Evolutionary conservation across 2,113 vertebrate genomes (phyloP), one percentile per base, ranked within the genome.

Genomic region (Empidonax traillii): DNA sequence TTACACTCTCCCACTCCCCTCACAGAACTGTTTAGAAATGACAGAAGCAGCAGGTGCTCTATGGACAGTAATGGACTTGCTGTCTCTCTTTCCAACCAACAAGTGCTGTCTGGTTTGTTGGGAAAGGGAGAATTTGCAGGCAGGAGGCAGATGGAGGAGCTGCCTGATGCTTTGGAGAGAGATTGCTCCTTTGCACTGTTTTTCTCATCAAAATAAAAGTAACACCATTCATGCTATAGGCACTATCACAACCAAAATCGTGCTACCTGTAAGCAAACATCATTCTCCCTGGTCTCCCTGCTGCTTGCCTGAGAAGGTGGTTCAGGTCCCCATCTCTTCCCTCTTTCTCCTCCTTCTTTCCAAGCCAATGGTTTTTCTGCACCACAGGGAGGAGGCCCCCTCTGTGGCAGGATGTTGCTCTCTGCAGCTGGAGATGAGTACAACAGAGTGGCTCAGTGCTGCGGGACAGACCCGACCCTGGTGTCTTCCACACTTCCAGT

Each of bases 1-100:
- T 28, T 9, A 94, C 81, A 80, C 58, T 85, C 89, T 83, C 91
- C 91, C 71, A 92, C 92, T 94, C 87, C 86, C 88, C 74, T 76
- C 83, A 73, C 1, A 8, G 75, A 56, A 31, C 93, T 68, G 65
- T 75, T 77, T 88, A 68, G 91, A 93, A 97, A 86, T 27, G 58
- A 91, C 68, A 79, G 72, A 41, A 95, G 72, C 69, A 91, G 94
- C 47, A 84, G 85, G 92, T 87, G 74, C 75, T 62, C 69, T 52
- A 47, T 76, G 94, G 93, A 89, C 39, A 82, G 58, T 76, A 94
- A 77, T 43, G 65, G 58, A 39, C 58, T 95, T 6, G 1, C 59
- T 14, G 33, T 55, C 78, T 90, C 63, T 53, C 27, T 55, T 71
- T 17, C 53, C 52, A 61, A 67, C 56, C 3, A 16, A 49, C 52